Evolutionary conservation across 2,113 vertebrate species (phyloP).

Genomic region (Catharus fuscescens): DNA sequence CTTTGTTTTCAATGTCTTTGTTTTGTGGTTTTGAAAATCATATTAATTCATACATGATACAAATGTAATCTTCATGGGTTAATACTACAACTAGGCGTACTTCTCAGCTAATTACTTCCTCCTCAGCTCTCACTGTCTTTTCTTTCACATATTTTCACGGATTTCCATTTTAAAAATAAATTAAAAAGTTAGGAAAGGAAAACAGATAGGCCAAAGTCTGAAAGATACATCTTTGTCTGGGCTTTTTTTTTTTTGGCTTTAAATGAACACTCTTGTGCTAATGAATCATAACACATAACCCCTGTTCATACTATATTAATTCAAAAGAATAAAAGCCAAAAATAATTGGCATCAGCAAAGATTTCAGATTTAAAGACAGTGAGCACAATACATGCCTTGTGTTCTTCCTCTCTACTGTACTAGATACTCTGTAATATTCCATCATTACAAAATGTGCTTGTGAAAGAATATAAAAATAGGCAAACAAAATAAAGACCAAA

Average conservation of each 20-base stretch:
- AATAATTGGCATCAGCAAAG: constrained; percentile 27
- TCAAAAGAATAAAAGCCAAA: constrained; percentile 64
- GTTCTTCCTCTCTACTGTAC: constrained; percentile 20
- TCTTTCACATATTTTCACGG: background rate
- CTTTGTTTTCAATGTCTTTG: background rate
- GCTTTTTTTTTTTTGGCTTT: background rate
- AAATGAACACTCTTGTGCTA: background rate
- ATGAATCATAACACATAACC: background rate
- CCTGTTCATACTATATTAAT: constrained; percentile 9
- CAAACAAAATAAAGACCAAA: constrained; percentile 66
- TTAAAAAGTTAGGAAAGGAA: background rate
- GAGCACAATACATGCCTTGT: constrained; percentile 53
- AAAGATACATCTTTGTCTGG: background rate
- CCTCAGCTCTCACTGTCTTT: background rate
- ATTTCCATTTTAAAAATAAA: background rate
- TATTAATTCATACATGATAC: background rate
- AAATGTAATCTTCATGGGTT: background rate
- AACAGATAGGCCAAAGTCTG: background rate
- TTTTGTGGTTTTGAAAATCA: background rate
- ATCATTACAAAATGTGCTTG: constrained; percentile 48
- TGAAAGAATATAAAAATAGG: constrained; percentile 61
- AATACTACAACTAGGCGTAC: background rate
- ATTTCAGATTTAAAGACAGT: constrained; percentile 42
- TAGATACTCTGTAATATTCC: constrained; percentile 56
- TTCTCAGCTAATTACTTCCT: background rate